Conservation (phyloP, 1,140 invertebrate genomes). For the Mactra quadrangularis region DNA sequence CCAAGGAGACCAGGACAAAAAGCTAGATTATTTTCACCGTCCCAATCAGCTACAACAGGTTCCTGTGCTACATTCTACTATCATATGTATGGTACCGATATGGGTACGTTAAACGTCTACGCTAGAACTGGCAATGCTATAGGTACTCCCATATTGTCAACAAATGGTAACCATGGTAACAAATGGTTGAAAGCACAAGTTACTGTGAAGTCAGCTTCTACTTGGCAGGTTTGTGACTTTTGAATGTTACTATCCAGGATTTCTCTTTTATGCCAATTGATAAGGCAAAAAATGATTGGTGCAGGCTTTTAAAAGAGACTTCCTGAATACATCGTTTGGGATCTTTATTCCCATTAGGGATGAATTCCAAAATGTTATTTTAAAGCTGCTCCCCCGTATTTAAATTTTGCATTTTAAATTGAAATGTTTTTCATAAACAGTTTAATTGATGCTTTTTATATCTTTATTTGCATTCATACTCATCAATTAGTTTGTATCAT, state of each 20-base stretch:
- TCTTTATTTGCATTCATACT: no score
- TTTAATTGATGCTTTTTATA: no score
- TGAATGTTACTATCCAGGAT: background rate
- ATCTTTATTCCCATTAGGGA: no score
- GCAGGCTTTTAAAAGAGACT: no score
- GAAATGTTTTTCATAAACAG: no score
- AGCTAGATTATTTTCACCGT: slow-evolving; percentile 67
- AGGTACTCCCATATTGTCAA: slow-evolving; percentile 69
- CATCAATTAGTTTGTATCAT: no score
- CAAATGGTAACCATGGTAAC: slow-evolving; percentile 75
- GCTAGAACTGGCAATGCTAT: slow-evolving; percentile 45
- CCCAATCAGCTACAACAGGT: slow-evolving; percentile 60
- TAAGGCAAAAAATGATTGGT: no score
- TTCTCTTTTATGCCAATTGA: no score
- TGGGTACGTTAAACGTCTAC: slow-evolving; percentile 76
- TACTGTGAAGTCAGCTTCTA: slow-evolving; percentile 65
- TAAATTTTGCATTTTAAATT: no score
- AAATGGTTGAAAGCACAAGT: slow-evolving; percentile 75
- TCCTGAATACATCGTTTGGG: no score
- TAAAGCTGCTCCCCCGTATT: no score
- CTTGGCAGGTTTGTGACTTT: slow-evolving; percentile 67
- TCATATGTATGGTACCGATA: slow-evolving; percentile 76
- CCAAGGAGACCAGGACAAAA: slow-evolving; percentile 70
- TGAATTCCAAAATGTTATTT: no score
- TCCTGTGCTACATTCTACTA: slow-evolving; percentile 78